These are phyloP conservation scores for Craniophora ligustri DNA, from an alignment of 2,888 invertebrate species.

Conservation along the genomic window DNA sequence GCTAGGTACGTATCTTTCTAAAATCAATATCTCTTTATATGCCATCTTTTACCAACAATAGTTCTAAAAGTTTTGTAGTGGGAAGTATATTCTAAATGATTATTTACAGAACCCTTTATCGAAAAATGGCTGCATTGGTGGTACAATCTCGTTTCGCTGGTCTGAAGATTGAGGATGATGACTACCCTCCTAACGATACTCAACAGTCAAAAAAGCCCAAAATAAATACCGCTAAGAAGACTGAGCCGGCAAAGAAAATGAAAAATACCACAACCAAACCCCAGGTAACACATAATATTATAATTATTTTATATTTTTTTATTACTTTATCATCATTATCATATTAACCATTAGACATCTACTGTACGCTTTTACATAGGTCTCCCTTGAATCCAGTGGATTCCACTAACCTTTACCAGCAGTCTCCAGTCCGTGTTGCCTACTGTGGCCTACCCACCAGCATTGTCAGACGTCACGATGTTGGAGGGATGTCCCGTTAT, in stretches of 20 bases:
- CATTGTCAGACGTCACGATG: no score
- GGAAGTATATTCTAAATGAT: not conserved
- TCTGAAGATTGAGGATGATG: slow-evolving; percentile 92
- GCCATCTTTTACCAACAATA: not conserved
- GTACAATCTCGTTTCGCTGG: slow-evolving; percentile 93
- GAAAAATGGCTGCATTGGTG: slow-evolving; percentile 89
- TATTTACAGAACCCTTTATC: slow-evolving; percentile 22
- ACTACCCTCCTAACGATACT: slow-evolving; percentile 72
- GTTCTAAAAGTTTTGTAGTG: not conserved
- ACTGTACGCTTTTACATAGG: no score
- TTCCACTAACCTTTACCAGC: no score
- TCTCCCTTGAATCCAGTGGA: no score
- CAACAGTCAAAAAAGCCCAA: slow-evolving; percentile 81
- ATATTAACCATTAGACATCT: no score
- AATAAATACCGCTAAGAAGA: slow-evolving; percentile 68
- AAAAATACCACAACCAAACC: slow-evolving; percentile 67
- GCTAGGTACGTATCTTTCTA: not conserved
- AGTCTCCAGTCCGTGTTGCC: no score
- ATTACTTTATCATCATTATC: no score
- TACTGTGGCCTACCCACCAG: no score
- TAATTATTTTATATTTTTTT: not conserved
- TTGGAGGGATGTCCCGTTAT: no score
- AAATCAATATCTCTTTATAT: not conserved
- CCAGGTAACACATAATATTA: slow-evolving; percentile 58
- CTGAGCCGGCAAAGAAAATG: slow-evolving; percentile 74